Conservation (phyloP, 2,797 vertebrate genomes). For the Coilia nasus region DNA sequence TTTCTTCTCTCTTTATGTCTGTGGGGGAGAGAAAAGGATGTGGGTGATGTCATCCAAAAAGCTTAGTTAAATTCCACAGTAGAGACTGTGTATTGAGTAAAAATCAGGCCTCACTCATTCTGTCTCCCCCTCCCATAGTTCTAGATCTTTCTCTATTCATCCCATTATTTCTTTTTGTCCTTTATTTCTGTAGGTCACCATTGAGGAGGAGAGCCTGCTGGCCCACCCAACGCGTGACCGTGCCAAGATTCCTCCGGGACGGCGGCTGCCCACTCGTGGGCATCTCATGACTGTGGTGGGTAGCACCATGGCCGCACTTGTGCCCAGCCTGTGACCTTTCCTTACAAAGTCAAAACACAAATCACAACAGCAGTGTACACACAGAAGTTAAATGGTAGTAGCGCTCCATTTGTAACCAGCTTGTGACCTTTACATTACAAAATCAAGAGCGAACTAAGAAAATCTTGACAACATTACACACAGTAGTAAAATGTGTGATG, state of each 20-base stretch:
- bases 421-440: conserved; percentile 10
- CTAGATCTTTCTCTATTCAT: too few relatives aligned
- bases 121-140: too few relatives aligned
- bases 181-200: conserved; percentile 78
- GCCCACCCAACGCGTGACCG: conserved; percentile 90
- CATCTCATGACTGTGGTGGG: conserved; percentile 93
- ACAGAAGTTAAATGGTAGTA: too few relatives aligned
- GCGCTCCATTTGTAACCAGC: not conserved
- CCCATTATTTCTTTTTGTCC: too few relatives aligned
- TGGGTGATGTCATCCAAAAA: too few relatives aligned
- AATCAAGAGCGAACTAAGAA: not conserved
- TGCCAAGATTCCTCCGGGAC: conserved; percentile 87
- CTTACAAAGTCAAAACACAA: too few relatives aligned
- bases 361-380: too few relatives aligned
- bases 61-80: too few relatives aligned
- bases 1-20: too few relatives aligned
- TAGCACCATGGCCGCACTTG: conserved; percentile 41
- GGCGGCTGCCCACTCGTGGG: conserved; percentile 89
- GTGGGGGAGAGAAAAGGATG: too few relatives aligned
- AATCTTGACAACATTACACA: not conserved
- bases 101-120: too few relatives aligned
- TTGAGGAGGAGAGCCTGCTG: conserved; percentile 86
- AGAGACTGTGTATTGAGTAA: too few relatives aligned
- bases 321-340: not conserved
- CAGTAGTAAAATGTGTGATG: not conserved